Percentiles rank a stretch among this genome's conserved stretches.
These are phyloP conservation scores for Pentalonia nigronervosa DNA, from an alignment of 1,140 invertebrate species.

Conservation along the genomic window DNA sequence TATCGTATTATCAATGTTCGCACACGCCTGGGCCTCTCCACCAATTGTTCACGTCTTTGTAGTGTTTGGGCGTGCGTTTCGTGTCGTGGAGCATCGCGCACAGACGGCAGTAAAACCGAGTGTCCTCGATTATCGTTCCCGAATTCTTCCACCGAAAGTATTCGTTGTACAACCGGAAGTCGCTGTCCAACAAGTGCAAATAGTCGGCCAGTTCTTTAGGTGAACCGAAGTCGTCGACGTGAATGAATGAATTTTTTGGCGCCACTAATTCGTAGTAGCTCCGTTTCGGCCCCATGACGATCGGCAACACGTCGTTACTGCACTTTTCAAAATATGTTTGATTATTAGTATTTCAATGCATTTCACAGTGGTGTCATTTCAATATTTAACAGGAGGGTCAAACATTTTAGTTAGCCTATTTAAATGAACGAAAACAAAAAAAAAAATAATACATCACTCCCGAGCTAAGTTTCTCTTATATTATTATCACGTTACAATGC, in stretches of 20 bases:
- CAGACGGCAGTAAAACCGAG: constrained; percentile 91
- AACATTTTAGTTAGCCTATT: too few relatives aligned
- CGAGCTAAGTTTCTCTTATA: too few relatives aligned
- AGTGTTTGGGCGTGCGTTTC: neutral
- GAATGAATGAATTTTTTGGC: constrained; percentile 87
- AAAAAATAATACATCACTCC: too few relatives aligned
- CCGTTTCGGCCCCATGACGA: constrained; percentile 91
- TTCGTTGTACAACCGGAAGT: constrained; percentile 87
- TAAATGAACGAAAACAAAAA: too few relatives aligned
- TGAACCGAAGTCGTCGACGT: constrained; percentile 90
- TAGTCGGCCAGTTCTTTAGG: constrained; percentile 84
- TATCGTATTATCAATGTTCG: too few relatives aligned
- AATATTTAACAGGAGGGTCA: too few relatives aligned
- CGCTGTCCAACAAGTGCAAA: constrained; percentile 78
- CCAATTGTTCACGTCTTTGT: neutral
- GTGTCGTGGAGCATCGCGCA: constrained; percentile 85
- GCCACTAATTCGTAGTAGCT: constrained; percentile 86
- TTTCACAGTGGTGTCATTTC: too few relatives aligned
- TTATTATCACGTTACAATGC: too few relatives aligned
- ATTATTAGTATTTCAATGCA: too few relatives aligned
- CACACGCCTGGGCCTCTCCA: neutral
- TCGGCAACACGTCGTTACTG: constrained; percentile 85
- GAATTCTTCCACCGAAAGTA: constrained; percentile 90
- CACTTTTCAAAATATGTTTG: too few relatives aligned
- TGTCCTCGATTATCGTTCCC: constrained; percentile 86